phyloP scores from a whole-genome alignment of 2,113 vertebrate species.

The Oncorhynchus masou region DNA sequence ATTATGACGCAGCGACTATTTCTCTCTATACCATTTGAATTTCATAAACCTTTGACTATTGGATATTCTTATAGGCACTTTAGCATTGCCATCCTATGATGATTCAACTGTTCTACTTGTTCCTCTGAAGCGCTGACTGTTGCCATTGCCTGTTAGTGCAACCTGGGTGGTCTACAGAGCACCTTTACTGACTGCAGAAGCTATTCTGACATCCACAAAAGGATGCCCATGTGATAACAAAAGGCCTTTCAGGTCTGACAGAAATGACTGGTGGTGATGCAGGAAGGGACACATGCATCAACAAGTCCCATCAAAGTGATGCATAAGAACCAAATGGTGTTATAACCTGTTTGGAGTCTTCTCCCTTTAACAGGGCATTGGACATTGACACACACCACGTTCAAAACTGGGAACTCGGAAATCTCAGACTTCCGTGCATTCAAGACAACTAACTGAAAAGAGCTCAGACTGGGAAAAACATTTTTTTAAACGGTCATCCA shows the following conservation, averaged over 20 bases:
- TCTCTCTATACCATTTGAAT: no score
- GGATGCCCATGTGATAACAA: conserved; percentile 35
- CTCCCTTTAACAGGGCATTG: no score
- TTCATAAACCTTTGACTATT: no score
- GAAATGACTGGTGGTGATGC: conserved; percentile 6
- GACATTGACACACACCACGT: no score
- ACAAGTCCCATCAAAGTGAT: not conserved
- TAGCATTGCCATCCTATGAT: no score
- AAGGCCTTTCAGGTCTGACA: conserved; percentile 31
- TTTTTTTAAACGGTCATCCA: no score
- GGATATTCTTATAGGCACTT: no score
- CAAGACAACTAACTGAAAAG: no score
- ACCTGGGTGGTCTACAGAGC: conserved; percentile 18
- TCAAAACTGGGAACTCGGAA: no score
- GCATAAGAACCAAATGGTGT: not conserved
- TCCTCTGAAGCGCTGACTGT: conserved; percentile 6
- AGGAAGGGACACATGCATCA: not conserved
- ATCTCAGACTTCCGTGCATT: no score
- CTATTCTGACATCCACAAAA: conserved; percentile 43
- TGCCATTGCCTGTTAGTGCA: conserved; percentile 18
- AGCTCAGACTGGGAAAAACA: no score
- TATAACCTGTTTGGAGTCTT: not conserved
- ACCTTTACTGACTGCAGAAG: conserved; percentile 16
- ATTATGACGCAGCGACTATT: no score
- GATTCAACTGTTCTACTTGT: not conserved